Base-by-base conservation (phyloP, 2,113 vertebrate genomes). In the Xenopus borealis region DNA sequence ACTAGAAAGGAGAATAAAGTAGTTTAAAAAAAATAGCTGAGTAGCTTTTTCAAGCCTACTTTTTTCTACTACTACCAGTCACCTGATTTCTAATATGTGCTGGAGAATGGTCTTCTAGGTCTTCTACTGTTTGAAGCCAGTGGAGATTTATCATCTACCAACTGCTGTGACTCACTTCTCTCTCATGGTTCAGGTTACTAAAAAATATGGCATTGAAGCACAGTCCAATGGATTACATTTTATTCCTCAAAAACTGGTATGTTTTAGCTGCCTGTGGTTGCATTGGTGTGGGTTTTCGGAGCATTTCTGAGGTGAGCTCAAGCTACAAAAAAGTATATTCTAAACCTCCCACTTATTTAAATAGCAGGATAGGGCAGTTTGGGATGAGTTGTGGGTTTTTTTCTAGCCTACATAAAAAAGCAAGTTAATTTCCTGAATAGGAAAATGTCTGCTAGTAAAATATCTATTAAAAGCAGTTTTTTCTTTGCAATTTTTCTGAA, bases 231-330 rank as follows among this genome's bases (percentile, higher is more conserved):
- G 58, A 67, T 18, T 52, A 52, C 19, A 14, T 50, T 50, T 67
- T 18, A 45, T 55, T n/a, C 55, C 33, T 20, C 57, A 59, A 16
- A 59, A 59, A 57, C 17, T 12, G 6, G 59, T 45, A 19, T 59
- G 45, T 62, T 47, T 62, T 62, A 7, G 16, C 59, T 52, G 17
- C 50, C 13, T 30, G 33, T 66, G 72, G 52, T 19, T 46, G 12
- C 14, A 55, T 58, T 73, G 23, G 12, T 73, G 62, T 58, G 16
- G 44, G 19, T 19, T 45, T 23, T 66, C 13, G 3, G 72, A 53
- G 40, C 18, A 73, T 58, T 17, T 46, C 30, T 66, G 27, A 74
- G 16, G 19, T 59, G 19, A 74, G 23, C 46, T 74, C 45, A 67
- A 61, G 63, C 33, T 59, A 6, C 27, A 11, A 18, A 53, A 66